A percentile compares a stretch with the other conserved stretches of the same genome.
Conservation (phyloP, 2,888 invertebrate species). For the Athetis lepigone region DNA sequence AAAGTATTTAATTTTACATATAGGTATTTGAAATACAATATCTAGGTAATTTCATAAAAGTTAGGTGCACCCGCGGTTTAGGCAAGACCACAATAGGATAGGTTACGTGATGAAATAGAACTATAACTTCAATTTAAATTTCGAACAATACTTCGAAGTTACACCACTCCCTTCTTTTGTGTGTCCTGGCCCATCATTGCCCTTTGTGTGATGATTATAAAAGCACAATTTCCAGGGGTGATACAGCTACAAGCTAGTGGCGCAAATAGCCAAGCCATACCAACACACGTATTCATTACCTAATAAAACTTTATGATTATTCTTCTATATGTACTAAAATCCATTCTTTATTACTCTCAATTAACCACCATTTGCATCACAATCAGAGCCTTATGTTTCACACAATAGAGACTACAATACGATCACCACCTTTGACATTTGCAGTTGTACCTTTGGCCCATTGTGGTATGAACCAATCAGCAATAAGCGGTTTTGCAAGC, state of each 20-base stretch:
- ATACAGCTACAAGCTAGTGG: background rate
- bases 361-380: slow-evolving; percentile 13
- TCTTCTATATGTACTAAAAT: slow-evolving; percentile 34
- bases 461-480: slow-evolving; percentile 49
- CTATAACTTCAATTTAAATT: no score
- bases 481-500: slow-evolving; percentile 43
- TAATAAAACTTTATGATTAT: slow-evolving; percentile 44
- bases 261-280: no score
- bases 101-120: no score
- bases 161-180: background rate
- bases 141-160: no score
- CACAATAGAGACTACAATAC: slow-evolving; percentile 34
- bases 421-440: slow-evolving; percentile 47
- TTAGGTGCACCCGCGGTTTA: no score
- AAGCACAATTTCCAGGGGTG: no score
- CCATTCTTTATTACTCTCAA: slow-evolving; percentile 38
- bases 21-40: no score
- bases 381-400: slow-evolving; percentile 35
- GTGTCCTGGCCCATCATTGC: background rate
- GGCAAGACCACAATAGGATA: no score
- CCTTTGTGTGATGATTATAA: no score
- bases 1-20: no score
- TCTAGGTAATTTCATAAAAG: no score
- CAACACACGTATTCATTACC: slow-evolving; percentile 18
- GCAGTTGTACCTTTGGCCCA: slow-evolving; percentile 29